A percentile compares a stretch with the other conserved stretches of the same genome.
Evolutionary conservation across 2,888 invertebrate genomes (phyloP).

Genomic region (Lasiommata megera): DNA sequence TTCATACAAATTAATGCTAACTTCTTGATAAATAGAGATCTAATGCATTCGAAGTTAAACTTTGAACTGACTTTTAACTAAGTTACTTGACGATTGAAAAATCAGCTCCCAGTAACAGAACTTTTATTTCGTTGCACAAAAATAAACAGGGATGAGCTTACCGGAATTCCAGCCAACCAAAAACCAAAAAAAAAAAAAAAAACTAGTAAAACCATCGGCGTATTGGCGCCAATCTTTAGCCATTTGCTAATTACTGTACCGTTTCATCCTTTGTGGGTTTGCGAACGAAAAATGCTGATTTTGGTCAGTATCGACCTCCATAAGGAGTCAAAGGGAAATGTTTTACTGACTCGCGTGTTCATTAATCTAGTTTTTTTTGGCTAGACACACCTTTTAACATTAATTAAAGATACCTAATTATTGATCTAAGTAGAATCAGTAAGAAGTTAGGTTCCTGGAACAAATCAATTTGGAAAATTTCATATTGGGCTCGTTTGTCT

Average conservation of each 20-base stretch:
- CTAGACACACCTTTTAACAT: no score
- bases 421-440: no score
- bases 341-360: neutral
- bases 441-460: no score
- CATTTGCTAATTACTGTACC: conserved; percentile 73
- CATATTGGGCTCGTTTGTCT: no score
- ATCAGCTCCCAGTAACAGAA: neutral
- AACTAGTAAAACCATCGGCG: conserved; percentile 30
- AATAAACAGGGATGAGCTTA: neutral
- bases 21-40: no score
- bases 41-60: no score
- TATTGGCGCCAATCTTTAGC: conserved; percentile 52
- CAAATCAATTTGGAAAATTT: no score
- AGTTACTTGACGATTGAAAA: no score
- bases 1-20: no score
- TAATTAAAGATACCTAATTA: no score
- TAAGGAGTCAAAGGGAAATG: conserved; percentile 18
- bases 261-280: conserved; percentile 47
- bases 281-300: conserved; percentile 30
- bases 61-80: no score
- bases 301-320: conserved; percentile 27
- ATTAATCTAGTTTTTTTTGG: neutral
- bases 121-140: neutral
- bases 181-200: conserved; percentile 30
- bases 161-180: conserved; percentile 19